A percentile compares a stretch with the other conserved stretches of the same genome.
Conservation (phyloP, 2,888 invertebrate genomes). For the Hirtodrosophila confusa region DNA sequence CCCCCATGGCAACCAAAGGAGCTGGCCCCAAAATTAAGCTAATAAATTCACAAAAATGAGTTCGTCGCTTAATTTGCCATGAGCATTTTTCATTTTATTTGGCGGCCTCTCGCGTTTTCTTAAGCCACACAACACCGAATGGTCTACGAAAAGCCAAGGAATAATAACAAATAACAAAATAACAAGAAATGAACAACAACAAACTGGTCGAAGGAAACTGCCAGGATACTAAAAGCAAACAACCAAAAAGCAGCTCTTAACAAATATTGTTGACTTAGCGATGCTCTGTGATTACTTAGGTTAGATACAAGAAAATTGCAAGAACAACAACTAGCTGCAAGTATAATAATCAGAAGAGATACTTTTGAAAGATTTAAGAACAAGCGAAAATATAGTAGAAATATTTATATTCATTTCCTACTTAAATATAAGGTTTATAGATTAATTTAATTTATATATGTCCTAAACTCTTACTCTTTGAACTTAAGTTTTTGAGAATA, state of each 20-base stretch:
- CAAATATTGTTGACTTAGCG: constrained; percentile 18
- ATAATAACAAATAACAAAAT: constrained; percentile 32
- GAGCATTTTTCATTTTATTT: constrained; percentile 75
- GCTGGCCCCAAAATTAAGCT: constrained; percentile 59
- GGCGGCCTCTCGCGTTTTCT: constrained; percentile 38
- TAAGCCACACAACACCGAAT: constrained; percentile 36
- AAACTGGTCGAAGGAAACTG: constrained; percentile 10
- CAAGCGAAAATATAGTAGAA: no score
- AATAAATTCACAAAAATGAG: constrained; percentile 77
- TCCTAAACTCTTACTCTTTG: no score
- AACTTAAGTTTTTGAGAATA: no score
- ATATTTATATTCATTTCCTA: no score
- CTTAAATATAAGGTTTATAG: no score
- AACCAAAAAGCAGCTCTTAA: constrained; percentile 10
- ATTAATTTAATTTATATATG: no score
- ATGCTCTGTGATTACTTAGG: constrained; percentile 20
- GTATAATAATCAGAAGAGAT: no score
- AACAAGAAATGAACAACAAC: constrained; percentile 38
- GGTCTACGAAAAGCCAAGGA: constrained; percentile 32
- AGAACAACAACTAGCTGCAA: neutral
- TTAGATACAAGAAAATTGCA: neutral
- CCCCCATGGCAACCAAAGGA: constrained; percentile 34
- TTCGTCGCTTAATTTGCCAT: constrained; percentile 79
- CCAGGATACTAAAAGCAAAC: constrained; percentile 21
- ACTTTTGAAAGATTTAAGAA: no score